These are phyloP conservation scores for Acleris laterana DNA, from an alignment of 2,888 invertebrate species.

Conservation along the genomic window DNA sequence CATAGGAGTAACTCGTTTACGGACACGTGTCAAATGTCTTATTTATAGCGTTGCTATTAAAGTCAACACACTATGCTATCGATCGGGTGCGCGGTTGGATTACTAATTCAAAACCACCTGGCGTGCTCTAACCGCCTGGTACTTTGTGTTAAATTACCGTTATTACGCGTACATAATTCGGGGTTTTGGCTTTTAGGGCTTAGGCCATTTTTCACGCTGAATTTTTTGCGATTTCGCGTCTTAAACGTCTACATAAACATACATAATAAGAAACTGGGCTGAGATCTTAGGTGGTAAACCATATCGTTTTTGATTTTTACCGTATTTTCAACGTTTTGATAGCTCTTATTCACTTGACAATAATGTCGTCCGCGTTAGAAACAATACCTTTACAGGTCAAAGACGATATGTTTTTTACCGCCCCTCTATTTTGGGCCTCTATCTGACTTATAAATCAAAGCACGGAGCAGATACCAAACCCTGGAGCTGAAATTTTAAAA, in stretches of 20 bases:
- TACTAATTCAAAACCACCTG: slow-evolving; percentile 37
- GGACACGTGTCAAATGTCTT: slow-evolving; percentile 4
- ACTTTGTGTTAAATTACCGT: slow-evolving; percentile 20
- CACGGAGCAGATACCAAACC: too few relatives aligned
- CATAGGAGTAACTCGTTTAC: neutral
- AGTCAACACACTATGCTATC: slow-evolving; percentile 23
- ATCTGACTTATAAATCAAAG: too few relatives aligned
- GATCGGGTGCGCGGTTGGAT: slow-evolving; percentile 23
- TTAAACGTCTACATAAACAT: neutral
- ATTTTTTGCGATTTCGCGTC: neutral
- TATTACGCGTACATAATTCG: slow-evolving; percentile 3
- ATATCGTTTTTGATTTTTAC: too few relatives aligned
- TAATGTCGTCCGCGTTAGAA: too few relatives aligned
- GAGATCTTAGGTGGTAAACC: too few relatives aligned
- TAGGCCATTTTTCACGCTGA: neutral
- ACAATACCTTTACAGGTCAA: too few relatives aligned
- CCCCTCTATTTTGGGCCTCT: too few relatives aligned
- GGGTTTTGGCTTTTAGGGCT: neutral
- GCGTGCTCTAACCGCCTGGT: slow-evolving; percentile 23
- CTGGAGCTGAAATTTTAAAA: too few relatives aligned
- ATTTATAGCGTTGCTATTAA: slow-evolving; percentile 9
- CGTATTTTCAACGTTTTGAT: too few relatives aligned
- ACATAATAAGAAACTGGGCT: too few relatives aligned
- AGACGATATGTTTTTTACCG: too few relatives aligned
- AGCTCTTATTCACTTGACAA: too few relatives aligned